phyloP scores from a whole-genome alignment of 2,113 vertebrate species.

The Syngnathus typhle region DNA sequence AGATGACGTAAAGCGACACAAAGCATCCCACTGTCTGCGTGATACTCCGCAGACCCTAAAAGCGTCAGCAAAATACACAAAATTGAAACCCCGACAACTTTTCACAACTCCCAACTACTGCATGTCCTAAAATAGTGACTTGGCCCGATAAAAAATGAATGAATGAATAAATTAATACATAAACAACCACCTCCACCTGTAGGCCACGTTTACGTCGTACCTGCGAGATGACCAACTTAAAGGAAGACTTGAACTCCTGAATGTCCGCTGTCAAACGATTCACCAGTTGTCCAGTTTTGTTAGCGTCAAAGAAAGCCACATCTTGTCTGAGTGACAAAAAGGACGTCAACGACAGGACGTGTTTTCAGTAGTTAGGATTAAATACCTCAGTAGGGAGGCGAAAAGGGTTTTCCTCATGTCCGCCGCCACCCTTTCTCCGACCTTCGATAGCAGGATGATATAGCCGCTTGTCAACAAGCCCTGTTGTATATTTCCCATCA shows the following conservation, averaged over 20 bases:
- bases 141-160: not conserved
- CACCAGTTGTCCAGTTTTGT: constrained; percentile 87
- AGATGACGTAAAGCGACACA: constrained; percentile 85
- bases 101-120: not conserved
- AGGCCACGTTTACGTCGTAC: constrained; percentile 55
- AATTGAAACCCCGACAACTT: not conserved
- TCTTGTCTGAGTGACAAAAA: constrained; percentile 76
- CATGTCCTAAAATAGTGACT: not conserved
- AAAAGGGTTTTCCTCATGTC: constrained; percentile 88
- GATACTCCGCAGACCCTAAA: constrained; percentile 82
- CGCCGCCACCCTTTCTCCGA: constrained; percentile 83
- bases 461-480: constrained; percentile 87
- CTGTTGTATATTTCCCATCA: constrained; percentile 53
- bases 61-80: constrained; percentile 7
- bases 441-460: constrained; percentile 80
- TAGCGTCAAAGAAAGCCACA: constrained; percentile 87
- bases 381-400: constrained; percentile 77
- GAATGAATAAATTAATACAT: not conserved
- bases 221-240: constrained; percentile 89
- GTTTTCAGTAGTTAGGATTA: not conserved
- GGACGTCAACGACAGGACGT: not conserved
- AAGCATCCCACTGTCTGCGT: constrained; percentile 86
- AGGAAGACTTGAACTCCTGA: constrained; percentile 95
- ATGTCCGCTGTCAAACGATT: constrained; percentile 84
- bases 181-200: not conserved